Conservation (phyloP, 1,140 invertebrate genomes). For the Drosophila subobscura region DNA sequence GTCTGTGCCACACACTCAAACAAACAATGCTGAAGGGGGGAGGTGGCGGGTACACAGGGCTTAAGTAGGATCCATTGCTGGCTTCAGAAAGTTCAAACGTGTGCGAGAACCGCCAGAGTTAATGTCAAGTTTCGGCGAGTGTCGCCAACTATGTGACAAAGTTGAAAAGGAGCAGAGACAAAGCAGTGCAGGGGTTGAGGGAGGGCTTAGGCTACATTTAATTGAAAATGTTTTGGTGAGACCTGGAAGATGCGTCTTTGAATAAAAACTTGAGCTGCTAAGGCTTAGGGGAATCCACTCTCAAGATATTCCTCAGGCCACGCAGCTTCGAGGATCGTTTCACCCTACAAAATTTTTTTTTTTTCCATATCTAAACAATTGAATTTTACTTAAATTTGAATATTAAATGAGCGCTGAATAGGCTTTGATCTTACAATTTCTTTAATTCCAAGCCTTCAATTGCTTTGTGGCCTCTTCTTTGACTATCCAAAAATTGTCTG, state of each 20-base stretch:
- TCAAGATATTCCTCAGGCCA: too few species aligned
- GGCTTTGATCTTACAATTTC: too few species aligned
- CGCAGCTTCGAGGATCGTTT: too few species aligned
- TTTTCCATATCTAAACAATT: too few species aligned
- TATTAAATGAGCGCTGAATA: too few species aligned
- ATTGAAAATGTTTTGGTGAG: not conserved
- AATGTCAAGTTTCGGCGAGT: slow-evolving; percentile 57
- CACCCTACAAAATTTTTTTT: too few species aligned
- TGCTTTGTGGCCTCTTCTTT: not conserved
- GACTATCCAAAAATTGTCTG: too few species aligned
- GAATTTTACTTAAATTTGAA: too few species aligned
- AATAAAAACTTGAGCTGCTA: too few species aligned
- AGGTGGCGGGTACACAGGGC: not conserved
- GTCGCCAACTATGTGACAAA: slow-evolving; percentile 61
- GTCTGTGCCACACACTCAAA: slow-evolving; percentile 36
- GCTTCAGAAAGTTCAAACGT: slow-evolving; percentile 53
- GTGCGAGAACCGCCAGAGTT: slow-evolving; percentile 51
- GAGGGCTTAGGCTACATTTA: not conserved
- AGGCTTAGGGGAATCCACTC: too few species aligned
- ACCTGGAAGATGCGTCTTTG: too few species aligned
- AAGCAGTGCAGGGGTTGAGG: not conserved
- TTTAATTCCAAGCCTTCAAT: too few species aligned
- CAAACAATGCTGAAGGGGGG: slow-evolving; percentile 31
- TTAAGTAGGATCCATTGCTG: slow-evolving; percentile 34
- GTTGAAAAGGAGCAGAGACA: slow-evolving; percentile 13